Evolutionary conservation across 2,797 vertebrate species (phyloP), one percentile per base, ranked within the genome.

Genomic region (Enteromius radiatus): DNA sequence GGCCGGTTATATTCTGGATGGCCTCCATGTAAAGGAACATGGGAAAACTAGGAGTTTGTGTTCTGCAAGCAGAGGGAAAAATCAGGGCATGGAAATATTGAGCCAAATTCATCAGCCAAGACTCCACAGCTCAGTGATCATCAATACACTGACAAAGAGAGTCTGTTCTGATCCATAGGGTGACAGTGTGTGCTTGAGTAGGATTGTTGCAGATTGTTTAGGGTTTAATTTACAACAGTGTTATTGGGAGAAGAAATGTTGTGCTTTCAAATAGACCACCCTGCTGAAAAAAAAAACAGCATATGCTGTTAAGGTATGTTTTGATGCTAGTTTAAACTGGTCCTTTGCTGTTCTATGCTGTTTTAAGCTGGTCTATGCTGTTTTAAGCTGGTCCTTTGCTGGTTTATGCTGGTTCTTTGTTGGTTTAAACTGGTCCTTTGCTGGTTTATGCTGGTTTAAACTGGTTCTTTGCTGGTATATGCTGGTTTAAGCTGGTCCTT

Each of bases 61-160:
- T 7, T 54, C 8, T 54, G 43, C 7, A 78, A 77, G 28, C 74
- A 77, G 12, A 68, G 49, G 63, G 70, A 36, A 47, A 84, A 87
- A 82, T 19, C 69, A 77, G 76, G 82, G 56, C 67, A 80, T 67
- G 41, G 41, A 67, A 54, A 68, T 67, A 56, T 4, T 28, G 68
- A 68, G 80, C 80, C 56, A 83, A 69, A 75, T 59, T 52, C 36
- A n/a, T 82, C 64, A 78, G 83, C 75, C 85, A 83, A 81, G 45
- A 28, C 59, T 70, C 47, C 78, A 83, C 87, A 86, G 77, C 63
- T 77, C 67, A 78, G 77, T 81, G 85, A 85, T 84, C 74, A 80
- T 76, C 67, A 79, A 68, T 70, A 41, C 15, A 38, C 12, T 41
- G 73, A 88, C 85, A 88, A 86, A 85, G 83, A 81, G 68, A 45